Evolutionary conservation across 2,113 vertebrate species (phyloP).

Genomic region (Corythaixoides concolor): DNA sequence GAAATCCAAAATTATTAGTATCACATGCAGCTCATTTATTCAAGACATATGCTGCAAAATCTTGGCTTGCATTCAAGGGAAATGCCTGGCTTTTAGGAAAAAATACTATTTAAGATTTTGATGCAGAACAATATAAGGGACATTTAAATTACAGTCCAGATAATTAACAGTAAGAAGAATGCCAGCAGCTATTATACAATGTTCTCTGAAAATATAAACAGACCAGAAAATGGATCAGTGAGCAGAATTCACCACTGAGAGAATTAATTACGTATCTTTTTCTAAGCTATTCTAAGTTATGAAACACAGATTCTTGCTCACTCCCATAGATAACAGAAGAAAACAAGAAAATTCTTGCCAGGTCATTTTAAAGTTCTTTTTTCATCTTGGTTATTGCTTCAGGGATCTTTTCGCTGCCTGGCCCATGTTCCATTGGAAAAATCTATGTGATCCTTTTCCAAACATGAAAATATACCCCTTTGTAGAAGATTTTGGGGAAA

Average conservation of each 20-base stretch:
- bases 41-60: neutral
- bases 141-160: constrained; percentile 7
- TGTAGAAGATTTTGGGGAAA: neutral
- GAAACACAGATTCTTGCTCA: neutral
- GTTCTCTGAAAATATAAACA: constrained; percentile 36
- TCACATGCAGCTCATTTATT: constrained; percentile 5
- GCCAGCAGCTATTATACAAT: neutral
- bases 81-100: constrained; percentile 17
- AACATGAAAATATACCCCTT: neutral
- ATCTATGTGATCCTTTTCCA: neutral
- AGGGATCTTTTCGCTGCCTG: neutral
- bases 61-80: neutral
- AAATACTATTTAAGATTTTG: neutral
- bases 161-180: constrained; percentile 46
- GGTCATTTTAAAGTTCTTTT: neutral
- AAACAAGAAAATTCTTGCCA: neutral
- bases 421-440: neutral
- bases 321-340: neutral
- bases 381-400: neutral
- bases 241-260: neutral
- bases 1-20: neutral
- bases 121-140: neutral
- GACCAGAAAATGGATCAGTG: constrained; percentile 11
- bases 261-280: neutral
- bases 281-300: neutral